phyloP scores from a whole-genome alignment of 2,113 vertebrate genomes.

The Hyla sarda region DNA sequence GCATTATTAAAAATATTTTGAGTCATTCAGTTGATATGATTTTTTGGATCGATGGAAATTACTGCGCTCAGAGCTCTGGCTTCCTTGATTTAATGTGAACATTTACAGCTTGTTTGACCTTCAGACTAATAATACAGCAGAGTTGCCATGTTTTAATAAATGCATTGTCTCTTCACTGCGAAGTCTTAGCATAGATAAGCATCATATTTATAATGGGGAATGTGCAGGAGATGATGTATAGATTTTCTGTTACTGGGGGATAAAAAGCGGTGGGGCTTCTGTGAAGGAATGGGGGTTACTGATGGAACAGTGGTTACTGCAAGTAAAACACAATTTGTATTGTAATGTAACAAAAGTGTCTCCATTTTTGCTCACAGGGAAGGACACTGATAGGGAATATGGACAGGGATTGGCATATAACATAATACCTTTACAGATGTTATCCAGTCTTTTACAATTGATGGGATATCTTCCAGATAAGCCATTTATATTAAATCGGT shows the following conservation, averaged over 20 bases:
- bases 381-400: too few species aligned
- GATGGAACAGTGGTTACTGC: neutral
- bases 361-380: neutral
- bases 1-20: neutral
- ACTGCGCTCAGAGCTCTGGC: neutral
- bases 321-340: neutral
- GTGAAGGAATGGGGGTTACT: neutral
- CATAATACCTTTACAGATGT: too few species aligned
- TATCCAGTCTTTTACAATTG: too few species aligned
- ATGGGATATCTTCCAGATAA: too few species aligned
- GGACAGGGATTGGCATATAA: too few species aligned
- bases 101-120: conserved; percentile 19
- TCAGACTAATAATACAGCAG: conserved; percentile 23
- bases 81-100: conserved; percentile 19
- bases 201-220: neutral
- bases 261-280: neutral
- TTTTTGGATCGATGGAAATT: conserved; percentile 15
- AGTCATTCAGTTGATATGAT: neutral
- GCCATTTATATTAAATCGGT: too few species aligned
- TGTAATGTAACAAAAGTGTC: too few species aligned
- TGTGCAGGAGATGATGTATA: neutral
- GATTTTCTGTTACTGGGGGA: neutral
- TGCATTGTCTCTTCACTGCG: neutral
- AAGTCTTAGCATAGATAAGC: neutral
- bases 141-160: neutral